Evolutionary conservation across 1,140 invertebrate genomes (phyloP), one percentile per base, ranked within the genome.

Genomic region (Magallana gigas): DNA sequence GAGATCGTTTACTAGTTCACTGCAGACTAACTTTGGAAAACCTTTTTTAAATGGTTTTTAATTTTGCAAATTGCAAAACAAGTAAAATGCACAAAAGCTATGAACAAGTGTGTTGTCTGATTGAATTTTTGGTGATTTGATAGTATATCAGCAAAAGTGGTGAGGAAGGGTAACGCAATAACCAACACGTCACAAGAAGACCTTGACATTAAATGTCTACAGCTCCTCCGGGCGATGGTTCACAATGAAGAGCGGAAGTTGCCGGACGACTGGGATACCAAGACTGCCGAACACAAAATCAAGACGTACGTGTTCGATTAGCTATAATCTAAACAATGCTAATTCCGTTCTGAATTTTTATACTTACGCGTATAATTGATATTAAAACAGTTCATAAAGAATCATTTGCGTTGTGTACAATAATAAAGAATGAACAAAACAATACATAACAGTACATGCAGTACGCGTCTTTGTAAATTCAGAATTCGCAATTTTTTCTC

Each of bases 171-270:
- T 12, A 29, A 89, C 57, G 82, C 82, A 12, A 85, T 91, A 48
- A 88, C 91, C 3, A 18, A 85, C 88, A 11, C 81, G 14, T 86
- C 92, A 4, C 92, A 94, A 82, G 93, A 94, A 62, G 92, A 93
- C 48, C 90, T 95, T 0, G 94, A 95, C 85, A 92, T 94, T 1
- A 93, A 92, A 76, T 94, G 93, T 88, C 88, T 95, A 16, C 94
- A 95, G 89, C 89, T 95, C 11, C 89, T 95, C 0, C 76, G 94
- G 57, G 93, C 93, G 11, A 58, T 94, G 8, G 91, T 95, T 16
- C 94, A 95, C 89, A 94, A 95, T 85, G 94, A 95, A 85, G 93
- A 94, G 83, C 85, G 93, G 80, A 93, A 92, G 84, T 91, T 95
- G 8, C 92, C 93, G 12, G 93, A 93, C 36, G 93, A 94, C 86